These are phyloP conservation scores for Actinernus sp. DNA, from an alignment of 92 coral and sea anemone species.

Conservation along the genomic window DNA sequence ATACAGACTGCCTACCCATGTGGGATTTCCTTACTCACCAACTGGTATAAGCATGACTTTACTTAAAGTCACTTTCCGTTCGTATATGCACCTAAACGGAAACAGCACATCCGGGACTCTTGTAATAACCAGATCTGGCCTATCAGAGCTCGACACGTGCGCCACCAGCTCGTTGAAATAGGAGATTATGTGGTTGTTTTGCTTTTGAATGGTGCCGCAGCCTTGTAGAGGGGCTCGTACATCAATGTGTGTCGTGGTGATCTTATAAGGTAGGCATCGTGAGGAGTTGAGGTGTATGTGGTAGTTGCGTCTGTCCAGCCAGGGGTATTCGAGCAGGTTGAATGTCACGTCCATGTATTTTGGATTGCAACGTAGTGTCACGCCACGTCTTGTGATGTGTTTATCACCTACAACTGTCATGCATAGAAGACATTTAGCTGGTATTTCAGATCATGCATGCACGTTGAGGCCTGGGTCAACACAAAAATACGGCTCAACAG, in stretches of 20 bases:
- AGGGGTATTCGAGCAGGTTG: conserved; percentile 58
- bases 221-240: conserved; percentile 59
- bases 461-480: too few species aligned
- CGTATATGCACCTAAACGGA: conserved; percentile 36
- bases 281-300: conserved; percentile 63
- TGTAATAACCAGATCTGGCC: conserved; percentile 5
- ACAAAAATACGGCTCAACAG: too few species aligned
- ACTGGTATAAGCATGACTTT: too few species aligned
- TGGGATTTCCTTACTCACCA: too few species aligned
- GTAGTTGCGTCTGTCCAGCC: conserved; percentile 58
- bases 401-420: too few species aligned
- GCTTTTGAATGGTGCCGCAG: conserved; percentile 54
- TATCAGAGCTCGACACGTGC: conserved; percentile 1
- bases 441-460: too few species aligned
- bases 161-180: conserved; percentile 36
- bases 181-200: conserved; percentile 14
- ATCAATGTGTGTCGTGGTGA: conserved; percentile 34
- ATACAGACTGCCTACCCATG: too few species aligned
- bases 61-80: conserved; percentile 13
- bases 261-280: conserved; percentile 43
- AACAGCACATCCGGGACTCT: conserved; percentile 28
- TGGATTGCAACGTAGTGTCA: conserved; percentile 42
- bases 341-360: conserved; percentile 58
- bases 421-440: too few species aligned
- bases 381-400: conserved; percentile 38